Base-by-base conservation (phyloP, 2,797 vertebrate species). In the Ibycter americanus region DNA sequence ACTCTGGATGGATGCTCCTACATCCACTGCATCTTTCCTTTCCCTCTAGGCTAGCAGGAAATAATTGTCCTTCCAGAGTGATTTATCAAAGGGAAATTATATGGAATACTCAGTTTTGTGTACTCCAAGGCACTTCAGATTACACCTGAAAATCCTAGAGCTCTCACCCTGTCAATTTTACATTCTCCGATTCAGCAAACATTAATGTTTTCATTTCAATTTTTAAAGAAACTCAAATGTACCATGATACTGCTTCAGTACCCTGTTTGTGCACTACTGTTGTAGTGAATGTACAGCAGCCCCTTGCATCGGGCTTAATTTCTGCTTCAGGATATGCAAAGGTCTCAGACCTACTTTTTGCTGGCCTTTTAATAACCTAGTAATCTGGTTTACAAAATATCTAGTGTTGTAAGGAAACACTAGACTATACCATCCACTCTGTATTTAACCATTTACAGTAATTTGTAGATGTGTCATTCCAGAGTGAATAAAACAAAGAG, bases 161-260 rank as follows among this genome's bases (percentile, higher is more conserved):
- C 68, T 52, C 31, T 56, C 38, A 6, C 42, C 51, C 40, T 77
- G 42, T 74, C 34, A 32, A 0, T 91, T 73, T 63, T 61, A 21
- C 4, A 1, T 90, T 76, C 93, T 81, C 18, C 62, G 12, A 7
- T 90, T n/a, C 32, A 51, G 38, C 42, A 74, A 61, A 42, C 7
- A 15, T 77, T 3, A 1, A 0, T 34, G 46, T 83, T 92, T 42
- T 71, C 31, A 26, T 81, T 56, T 55, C 0, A 3, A 4, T 59
- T 44, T 38, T 55, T 61, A 17, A 70, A 87, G 81, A 85, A 73
- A 49, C 15, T 42, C 11, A 23, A 68, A 31, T 1, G 0, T 44
- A 42, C 20, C 0, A 0, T 12, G 44, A 14, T 74, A 29, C 21
- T 51, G 55, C 23, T 85, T 59, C 36, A 3, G 73, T n/a, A 14